Percentiles rank a stretch among this genome's conserved stretches.
Conservation (phyloP, 2,797 vertebrate genomes). For the Gymnodraco acuticeps region DNA sequence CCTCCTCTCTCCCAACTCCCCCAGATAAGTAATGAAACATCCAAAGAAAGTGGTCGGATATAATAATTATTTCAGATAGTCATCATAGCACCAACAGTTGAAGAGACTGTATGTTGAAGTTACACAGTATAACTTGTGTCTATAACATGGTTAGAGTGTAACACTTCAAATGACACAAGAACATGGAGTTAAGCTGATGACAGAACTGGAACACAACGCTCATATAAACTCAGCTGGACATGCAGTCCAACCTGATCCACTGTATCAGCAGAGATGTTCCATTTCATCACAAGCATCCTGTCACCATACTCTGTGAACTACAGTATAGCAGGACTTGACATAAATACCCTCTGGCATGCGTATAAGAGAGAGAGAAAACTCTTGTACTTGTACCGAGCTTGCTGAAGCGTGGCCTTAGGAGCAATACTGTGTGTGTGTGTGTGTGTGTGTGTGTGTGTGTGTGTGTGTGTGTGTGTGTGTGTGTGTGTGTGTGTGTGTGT, state of each 20-base stretch:
- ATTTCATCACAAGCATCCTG: constrained; percentile 33
- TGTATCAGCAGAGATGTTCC: constrained; percentile 22
- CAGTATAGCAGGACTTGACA: constrained; percentile 19
- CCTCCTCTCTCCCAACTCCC: background rate
- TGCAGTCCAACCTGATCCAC: constrained; percentile 22
- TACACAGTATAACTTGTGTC: background rate
- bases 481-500: constrained; percentile 11
- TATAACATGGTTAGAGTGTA: background rate
- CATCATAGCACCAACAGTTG: background rate
- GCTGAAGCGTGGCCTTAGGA: constrained; percentile 9
- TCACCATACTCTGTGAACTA: background rate
- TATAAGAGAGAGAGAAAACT: constrained; percentile 34
- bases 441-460: background rate
- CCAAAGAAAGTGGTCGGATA: constrained; percentile 5
- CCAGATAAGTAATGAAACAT: background rate
- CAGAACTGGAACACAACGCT: constrained; percentile 7
- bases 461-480: background rate
- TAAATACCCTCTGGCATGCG: constrained; percentile 39
- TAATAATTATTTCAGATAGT: background rate
- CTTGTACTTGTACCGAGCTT: constrained; percentile 7
- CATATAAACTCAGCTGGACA: constrained; percentile 29
- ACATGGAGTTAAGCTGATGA: background rate
- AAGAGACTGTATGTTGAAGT: background rate
- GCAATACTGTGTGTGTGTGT: constrained; percentile 5
- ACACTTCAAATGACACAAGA: background rate